These are phyloP conservation scores for Cataglyphis livida DNA, from an alignment of 2,888 invertebrate genomes.

Conservation along the genomic window DNA sequence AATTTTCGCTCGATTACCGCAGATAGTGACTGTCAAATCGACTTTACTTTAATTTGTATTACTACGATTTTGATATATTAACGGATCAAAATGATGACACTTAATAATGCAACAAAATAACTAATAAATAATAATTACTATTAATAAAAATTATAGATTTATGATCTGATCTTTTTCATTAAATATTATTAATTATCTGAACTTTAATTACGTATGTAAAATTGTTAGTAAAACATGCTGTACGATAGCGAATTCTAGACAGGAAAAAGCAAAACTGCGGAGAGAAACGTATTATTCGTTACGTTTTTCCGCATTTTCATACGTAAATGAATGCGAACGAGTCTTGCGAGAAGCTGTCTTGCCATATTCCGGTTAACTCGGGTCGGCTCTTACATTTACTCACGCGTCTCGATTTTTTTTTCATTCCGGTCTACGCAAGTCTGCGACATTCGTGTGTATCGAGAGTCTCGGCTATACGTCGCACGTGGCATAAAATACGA, in stretches of 20 bases:
- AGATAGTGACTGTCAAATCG: neutral
- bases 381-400: conserved; percentile 63
- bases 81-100: neutral
- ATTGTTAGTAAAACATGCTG: neutral
- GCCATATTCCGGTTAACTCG: conserved; percentile 69
- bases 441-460: neutral
- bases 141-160: neutral
- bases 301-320: conserved; percentile 6
- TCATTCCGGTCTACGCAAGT: neutral
- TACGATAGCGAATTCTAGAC: neutral
- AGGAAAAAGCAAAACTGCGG: neutral
- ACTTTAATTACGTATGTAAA: neutral
- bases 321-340: conserved; percentile 5
- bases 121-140: neutral
- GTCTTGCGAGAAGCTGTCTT: conserved; percentile 65
- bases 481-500: conserved; percentile 34
- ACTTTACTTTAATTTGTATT: neutral
- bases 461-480: conserved; percentile 9
- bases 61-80: neutral
- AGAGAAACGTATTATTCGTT: conserved; percentile 14
- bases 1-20: conserved; percentile 1
- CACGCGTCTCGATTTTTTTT: conserved; percentile 49
- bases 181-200: neutral
- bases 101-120: neutral
- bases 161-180: neutral